These are phyloP conservation scores for Monopterus albus DNA, from an alignment of 2,113 vertebrate species.

Conservation along the genomic window DNA sequence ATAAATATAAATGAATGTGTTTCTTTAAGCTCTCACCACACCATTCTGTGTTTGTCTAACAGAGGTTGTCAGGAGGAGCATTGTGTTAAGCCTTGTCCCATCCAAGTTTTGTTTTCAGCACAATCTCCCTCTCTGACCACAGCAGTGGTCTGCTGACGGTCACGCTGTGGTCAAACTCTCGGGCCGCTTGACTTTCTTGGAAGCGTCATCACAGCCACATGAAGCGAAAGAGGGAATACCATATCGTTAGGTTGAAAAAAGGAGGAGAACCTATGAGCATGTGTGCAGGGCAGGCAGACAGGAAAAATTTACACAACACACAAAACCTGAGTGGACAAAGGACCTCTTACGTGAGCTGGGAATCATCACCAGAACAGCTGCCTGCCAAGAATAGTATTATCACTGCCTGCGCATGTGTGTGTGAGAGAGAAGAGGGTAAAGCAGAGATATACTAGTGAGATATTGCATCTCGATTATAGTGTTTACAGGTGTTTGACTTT, in stretches of 20 bases:
- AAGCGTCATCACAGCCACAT: conserved; percentile 76
- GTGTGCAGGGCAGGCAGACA: conserved; percentile 23
- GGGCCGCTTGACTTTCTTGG: conserved; percentile 72
- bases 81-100: conserved; percentile 61
- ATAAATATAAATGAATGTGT: conserved; percentile 73
- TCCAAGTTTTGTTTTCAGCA: conserved; percentile 69
- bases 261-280: conserved; percentile 56
- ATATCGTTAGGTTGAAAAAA: conserved; percentile 63
- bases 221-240: conserved; percentile 69
- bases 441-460: background rate
- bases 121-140: conserved; percentile 76
- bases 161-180: conserved; percentile 68
- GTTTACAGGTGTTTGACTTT: conserved; percentile 22
- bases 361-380: conserved; percentile 33
- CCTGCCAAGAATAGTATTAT: conserved; percentile 34
- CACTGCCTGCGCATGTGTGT: too few species aligned
- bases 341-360: conserved; percentile 26
- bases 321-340: conserved; percentile 20
- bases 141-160: conserved; percentile 75
- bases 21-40: conserved; percentile 49
- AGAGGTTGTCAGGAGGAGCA: conserved; percentile 73
- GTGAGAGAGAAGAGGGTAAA: too few species aligned
- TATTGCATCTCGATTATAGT: background rate
- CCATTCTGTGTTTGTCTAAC: conserved; percentile 74
- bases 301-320: conserved; percentile 18